Conservation (phyloP, 2,113 vertebrate species). For the Pogona vitticeps region DNA sequence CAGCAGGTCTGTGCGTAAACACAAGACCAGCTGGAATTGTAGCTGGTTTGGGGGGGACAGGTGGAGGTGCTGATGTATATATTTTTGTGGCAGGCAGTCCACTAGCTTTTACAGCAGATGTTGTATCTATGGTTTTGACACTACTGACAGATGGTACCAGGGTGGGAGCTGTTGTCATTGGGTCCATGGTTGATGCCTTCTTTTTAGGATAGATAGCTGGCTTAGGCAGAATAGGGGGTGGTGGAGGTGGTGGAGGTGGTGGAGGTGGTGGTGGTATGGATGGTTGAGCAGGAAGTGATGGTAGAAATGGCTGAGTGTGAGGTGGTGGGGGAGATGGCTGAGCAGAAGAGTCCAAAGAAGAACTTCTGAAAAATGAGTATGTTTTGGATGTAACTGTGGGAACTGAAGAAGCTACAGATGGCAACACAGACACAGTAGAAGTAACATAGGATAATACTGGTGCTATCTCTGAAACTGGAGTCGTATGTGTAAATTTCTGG, state of each 20-base stretch:
- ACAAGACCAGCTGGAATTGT: slow-evolving; percentile 90
- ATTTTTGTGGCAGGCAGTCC: slow-evolving; percentile 76
- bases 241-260: slow-evolving; percentile 74
- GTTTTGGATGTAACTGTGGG: slow-evolving; percentile 79
- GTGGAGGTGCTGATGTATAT: slow-evolving; percentile 83
- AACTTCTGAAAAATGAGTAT: slow-evolving; percentile 79
- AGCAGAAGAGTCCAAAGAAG: slow-evolving; percentile 75
- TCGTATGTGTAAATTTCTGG: slow-evolving; percentile 36
- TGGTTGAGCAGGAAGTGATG: slow-evolving; percentile 65
- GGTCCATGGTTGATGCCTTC: slow-evolving; percentile 73
- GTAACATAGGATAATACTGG: slow-evolving; percentile 67
- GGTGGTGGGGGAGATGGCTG: slow-evolving; percentile 60
- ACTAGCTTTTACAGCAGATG: slow-evolving; percentile 68
- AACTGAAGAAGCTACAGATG: slow-evolving; percentile 61
- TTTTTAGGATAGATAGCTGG: slow-evolving; percentile 84
- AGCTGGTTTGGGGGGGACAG: slow-evolving; percentile 93
- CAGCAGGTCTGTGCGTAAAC: slow-evolving; percentile 88
- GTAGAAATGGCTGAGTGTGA: slow-evolving; percentile 43
- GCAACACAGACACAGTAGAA: slow-evolving; percentile 60
- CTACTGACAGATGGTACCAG: slow-evolving; percentile 49
- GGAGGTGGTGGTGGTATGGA: slow-evolving; percentile 14
- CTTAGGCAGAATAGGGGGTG: slow-evolving; percentile 77
- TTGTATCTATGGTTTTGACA: slow-evolving; percentile 65
- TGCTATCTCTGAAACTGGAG: slow-evolving; percentile 52
- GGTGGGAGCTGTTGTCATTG: slow-evolving; percentile 59